Evolutionary conservation across 2,888 invertebrate species (phyloP).

Genomic region (Ochropleura leucogaster): DNA sequence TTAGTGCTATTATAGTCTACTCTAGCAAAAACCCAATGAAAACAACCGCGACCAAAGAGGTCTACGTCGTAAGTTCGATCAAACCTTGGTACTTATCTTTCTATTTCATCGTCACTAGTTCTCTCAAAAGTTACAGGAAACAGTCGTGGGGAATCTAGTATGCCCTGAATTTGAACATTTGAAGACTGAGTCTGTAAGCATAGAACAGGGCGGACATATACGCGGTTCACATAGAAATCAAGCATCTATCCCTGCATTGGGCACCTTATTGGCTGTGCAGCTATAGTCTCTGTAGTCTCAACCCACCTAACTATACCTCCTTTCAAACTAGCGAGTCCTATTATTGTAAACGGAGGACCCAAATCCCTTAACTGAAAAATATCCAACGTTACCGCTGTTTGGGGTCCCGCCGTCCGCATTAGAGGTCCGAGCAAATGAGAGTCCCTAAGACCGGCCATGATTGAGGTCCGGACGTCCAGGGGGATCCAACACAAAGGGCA

Average conservation of each 20-base stretch:
- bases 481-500: slow-evolving; percentile 37
- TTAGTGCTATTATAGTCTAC: slow-evolving; percentile 15
- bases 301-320: background rate
- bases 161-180: background rate
- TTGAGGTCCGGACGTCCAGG: slow-evolving; percentile 31
- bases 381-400: slow-evolving; percentile 6
- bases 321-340: background rate
- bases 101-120: background rate
- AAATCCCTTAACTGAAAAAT: background rate
- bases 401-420: slow-evolving; percentile 13
- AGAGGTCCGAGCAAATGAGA: slow-evolving; percentile 45
- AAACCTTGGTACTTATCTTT: background rate
- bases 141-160: background rate
- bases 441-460: slow-evolving; percentile 35
- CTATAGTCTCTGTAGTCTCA: too few species aligned
- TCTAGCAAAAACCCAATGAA: background rate
- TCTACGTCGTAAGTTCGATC: background rate
- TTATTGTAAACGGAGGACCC: slow-evolving; percentile 9
- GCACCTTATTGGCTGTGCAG: background rate
- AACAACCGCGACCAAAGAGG: background rate
- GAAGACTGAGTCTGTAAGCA: background rate
- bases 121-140: background rate
- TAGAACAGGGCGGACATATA: background rate
- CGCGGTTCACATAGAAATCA: background rate
- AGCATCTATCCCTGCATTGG: background rate